Base-by-base conservation (phyloP, 2,888 invertebrate genomes). In the Idaea biselata region DNA sequence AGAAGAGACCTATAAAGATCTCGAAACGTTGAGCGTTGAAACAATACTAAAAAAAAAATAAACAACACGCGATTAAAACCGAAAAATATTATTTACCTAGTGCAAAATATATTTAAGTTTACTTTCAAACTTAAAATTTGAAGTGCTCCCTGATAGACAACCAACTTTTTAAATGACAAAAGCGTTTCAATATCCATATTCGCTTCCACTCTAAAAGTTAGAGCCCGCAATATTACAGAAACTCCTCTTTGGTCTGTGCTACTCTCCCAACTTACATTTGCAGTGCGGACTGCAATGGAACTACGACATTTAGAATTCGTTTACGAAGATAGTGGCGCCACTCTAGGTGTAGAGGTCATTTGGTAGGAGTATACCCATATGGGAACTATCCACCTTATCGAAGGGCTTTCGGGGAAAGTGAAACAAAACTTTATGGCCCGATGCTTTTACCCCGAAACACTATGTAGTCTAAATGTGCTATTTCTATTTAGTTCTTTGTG, bases 361-460 rank as follows among this genome's bases (percentile, higher is more conserved):
- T 44, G 44, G 44, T 44, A 7, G 25, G 25, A 25, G 2, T 11
- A 44, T 44, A 44, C 44, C 64, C 66, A 62, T 65, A 60, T 32
- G 60, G 62, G 64, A 58, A 60, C 63, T 64, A 63, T 64, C 44
- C 59, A 55, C 18, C 14, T 60, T 8, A 65, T 60, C 68, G 61
- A 66, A 68, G 61, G 66, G 69, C 64, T 71, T 70, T 71, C 69
- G 63, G 64, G 68, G 69, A 71, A 65, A 74, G 71, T 74, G 74
- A 73, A 77, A 76, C 75, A 73, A 78, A 78, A 74, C 73, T 79
- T 81, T 80, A 81, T 79, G 70, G 75, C 72, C 65, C 64, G 72
- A 76, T 74, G 80, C 81, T 81, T 73, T 81, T 78, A 81, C 76
- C 74, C 68, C 68, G 63, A 72, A 44, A 67, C 74, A 74, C 70